phyloP scores from a whole-genome alignment of 1,140 invertebrate species.

The Formica exsecta region DNA sequence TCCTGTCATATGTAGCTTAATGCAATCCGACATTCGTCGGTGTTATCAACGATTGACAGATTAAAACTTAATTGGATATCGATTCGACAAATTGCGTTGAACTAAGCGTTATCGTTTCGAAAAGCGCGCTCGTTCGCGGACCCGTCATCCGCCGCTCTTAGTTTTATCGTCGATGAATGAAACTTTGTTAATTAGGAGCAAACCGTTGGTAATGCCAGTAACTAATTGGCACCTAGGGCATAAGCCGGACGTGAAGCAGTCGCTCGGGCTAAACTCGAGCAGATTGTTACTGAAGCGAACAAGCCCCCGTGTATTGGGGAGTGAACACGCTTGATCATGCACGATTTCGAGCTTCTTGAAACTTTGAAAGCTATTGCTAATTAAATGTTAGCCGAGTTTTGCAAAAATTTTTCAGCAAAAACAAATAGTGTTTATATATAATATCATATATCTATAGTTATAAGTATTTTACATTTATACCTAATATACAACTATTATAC shows the following conservation, averaged over 20 bases:
- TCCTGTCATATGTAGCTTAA: conserved; percentile 25
- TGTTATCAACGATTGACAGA: conserved; percentile 71
- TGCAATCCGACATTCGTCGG: conserved; percentile 39
- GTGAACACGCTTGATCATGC: conserved; percentile 45
- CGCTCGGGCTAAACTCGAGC: conserved; percentile 73
- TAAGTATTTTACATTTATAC: neutral
- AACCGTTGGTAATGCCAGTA: conserved; percentile 82
- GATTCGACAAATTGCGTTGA: conserved; percentile 71
- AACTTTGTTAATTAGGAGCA: conserved; percentile 84
- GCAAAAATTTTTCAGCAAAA: conserved; percentile 24
- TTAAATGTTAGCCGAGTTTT: conserved; percentile 28
- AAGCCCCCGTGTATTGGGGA: conserved; percentile 16
- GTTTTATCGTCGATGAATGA: conserved; percentile 80
- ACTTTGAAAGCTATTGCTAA: conserved; percentile 33
- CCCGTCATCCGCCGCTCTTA: conserved; percentile 59
- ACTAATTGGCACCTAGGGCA: conserved; percentile 82
- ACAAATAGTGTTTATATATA: neutral
- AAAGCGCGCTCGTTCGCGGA: conserved; percentile 13
- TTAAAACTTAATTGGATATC: conserved; percentile 76
- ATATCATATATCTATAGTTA: neutral
- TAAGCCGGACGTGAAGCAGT: conserved; percentile 75
- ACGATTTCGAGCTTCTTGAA: conserved; percentile 49
- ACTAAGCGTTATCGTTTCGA: conserved; percentile 50
- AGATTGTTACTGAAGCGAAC: conserved; percentile 72
- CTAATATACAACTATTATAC: too few relatives aligned